Evolutionary conservation across 2,797 vertebrate species (phyloP).

Genomic region (Selene dorsalis): DNA sequence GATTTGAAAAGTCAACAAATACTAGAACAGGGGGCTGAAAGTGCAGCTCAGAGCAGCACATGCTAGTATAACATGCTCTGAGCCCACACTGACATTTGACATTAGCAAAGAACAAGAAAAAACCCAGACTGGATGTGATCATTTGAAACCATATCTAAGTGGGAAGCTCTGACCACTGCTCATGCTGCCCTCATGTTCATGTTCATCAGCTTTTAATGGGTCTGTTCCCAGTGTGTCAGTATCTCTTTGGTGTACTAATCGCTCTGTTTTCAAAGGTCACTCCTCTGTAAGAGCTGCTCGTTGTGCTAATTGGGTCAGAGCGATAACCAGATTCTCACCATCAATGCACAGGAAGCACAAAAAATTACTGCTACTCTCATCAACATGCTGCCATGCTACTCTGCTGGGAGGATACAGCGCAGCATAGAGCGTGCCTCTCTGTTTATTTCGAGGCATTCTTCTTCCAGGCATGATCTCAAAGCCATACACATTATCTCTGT

Average conservation of each 20-base stretch:
- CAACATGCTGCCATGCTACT: constrained; percentile 36
- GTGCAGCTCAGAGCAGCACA: constrained; percentile 1
- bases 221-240: constrained; percentile 14
- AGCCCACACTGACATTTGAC: constrained; percentile 4
- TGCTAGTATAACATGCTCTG: background rate
- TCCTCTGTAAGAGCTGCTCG: constrained; percentile 50
- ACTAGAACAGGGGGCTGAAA: constrained; percentile 4
- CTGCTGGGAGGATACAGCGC: constrained; percentile 25
- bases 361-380: constrained; percentile 50
- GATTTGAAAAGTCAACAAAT: constrained; percentile 44
- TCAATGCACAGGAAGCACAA: constrained; percentile 56
- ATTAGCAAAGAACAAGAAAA: background rate
- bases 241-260: constrained; percentile 51
- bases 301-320: constrained; percentile 65
- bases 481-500: constrained; percentile 48
- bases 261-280: constrained; percentile 60
- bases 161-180: background rate
- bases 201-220: constrained; percentile 37
- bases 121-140: constrained; percentile 7
- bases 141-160: constrained; percentile 4
- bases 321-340: constrained; percentile 60
- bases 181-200: constrained; percentile 7
- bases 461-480: constrained; percentile 42
- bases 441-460: constrained; percentile 41
- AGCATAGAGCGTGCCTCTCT: constrained; percentile 20